phyloP scores from a whole-genome alignment of 2,888 invertebrate genomes.

The Diploptera punctata region DNA sequence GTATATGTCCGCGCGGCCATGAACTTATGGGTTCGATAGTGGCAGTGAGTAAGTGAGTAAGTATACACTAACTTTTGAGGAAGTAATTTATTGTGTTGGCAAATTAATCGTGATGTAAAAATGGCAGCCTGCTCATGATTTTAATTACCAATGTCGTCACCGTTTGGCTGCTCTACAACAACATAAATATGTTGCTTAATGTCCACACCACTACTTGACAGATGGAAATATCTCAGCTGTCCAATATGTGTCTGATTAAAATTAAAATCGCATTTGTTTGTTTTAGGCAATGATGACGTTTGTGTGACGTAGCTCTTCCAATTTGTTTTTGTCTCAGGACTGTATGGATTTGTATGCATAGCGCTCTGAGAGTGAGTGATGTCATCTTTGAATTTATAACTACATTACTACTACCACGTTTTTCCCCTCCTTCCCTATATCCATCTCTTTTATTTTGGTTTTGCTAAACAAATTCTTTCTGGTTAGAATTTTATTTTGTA shows the following conservation, averaged over 20 bases:
- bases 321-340: background rate
- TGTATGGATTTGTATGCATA: background rate
- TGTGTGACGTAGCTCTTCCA: background rate
- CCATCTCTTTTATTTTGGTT: background rate
- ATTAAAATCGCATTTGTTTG: conserved; percentile 1
- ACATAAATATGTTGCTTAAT: too few relatives aligned
- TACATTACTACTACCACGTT: background rate
- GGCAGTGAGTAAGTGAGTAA: too few relatives aligned
- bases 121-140: too few relatives aligned
- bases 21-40: too few relatives aligned
- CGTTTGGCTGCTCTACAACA: too few relatives aligned
- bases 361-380: background rate
- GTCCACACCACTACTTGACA: too few relatives aligned
- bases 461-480: background rate
- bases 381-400: conserved; percentile 5
- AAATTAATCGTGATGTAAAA: too few relatives aligned
- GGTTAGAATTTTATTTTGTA: background rate
- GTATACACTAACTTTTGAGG: too few relatives aligned
- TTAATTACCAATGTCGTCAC: too few relatives aligned
- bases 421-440: background rate
- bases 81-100: too few relatives aligned
- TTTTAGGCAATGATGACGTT: background rate
- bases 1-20: too few relatives aligned
- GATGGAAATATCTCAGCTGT: too few relatives aligned
- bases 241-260: background rate